phyloP scores from a whole-genome alignment of 2,888 invertebrate genomes.

The Ophioninae sp. region DNA sequence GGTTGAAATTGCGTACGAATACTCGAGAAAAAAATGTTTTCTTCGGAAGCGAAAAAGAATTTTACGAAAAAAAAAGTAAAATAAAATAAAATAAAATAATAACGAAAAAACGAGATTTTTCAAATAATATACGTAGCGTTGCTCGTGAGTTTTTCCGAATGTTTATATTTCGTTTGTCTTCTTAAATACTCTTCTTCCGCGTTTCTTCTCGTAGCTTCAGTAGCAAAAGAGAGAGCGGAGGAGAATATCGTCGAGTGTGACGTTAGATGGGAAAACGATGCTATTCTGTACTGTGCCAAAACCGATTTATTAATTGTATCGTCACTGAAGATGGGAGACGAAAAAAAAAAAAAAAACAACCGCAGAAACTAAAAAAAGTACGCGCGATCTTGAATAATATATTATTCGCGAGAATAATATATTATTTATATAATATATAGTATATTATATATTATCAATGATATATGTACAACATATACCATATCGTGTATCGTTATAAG shows the following conservation, averaged over 20 bases:
- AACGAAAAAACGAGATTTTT: slow-evolving; percentile 45
- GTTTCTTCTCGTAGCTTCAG: slow-evolving; percentile 27
- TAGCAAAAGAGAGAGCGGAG: slow-evolving; percentile 36
- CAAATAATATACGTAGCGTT: slow-evolving; percentile 55
- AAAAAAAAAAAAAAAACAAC: too few species aligned
- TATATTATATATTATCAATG: too few species aligned
- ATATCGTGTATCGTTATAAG: too few species aligned
- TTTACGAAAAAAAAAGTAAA: not conserved
- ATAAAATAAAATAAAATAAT: too few species aligned
- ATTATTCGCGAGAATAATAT: too few species aligned
- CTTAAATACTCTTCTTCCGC: slow-evolving; percentile 27
- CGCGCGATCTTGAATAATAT: too few species aligned
- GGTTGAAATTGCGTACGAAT: slow-evolving; percentile 62
- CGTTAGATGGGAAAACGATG: slow-evolving; percentile 65
- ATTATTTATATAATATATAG: too few species aligned
- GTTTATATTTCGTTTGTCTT: slow-evolving; percentile 25
- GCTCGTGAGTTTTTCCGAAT: slow-evolving; percentile 56
- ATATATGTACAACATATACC: too few species aligned
- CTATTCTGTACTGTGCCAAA: slow-evolving; percentile 76
- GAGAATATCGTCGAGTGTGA: slow-evolving; percentile 29
- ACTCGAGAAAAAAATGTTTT: not conserved
- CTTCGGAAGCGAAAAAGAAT: not conserved
- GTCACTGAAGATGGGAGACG: too few species aligned
- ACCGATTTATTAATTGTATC: slow-evolving; percentile 63
- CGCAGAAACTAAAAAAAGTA: too few species aligned